Evolutionary conservation across 2,888 invertebrate species (phyloP).

Genomic region (Siphlonurus alternatus): DNA sequence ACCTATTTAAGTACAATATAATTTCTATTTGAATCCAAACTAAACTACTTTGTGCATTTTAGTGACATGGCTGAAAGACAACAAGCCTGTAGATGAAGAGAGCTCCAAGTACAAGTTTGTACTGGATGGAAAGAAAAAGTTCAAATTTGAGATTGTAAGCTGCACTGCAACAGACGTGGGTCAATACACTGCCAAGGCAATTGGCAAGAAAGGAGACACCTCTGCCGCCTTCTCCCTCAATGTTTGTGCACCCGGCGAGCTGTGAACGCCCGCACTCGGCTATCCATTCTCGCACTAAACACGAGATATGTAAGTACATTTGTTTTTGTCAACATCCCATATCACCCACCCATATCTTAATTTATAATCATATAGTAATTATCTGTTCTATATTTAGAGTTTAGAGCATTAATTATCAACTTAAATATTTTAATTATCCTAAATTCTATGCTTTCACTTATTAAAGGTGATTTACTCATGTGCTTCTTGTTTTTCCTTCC

Average conservation of each 20-base stretch:
- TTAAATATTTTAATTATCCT: too few species aligned
- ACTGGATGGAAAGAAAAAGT: constrained; percentile 62
- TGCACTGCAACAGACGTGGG: constrained; percentile 64
- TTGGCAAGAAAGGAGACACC: constrained; percentile 71
- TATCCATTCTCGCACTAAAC: too few species aligned
- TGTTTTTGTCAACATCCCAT: too few species aligned
- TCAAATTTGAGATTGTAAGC: constrained; percentile 58
- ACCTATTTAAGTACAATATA: too few species aligned
- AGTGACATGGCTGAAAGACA: constrained; percentile 79
- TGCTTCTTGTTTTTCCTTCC: background rate
- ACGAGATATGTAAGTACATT: too few species aligned
- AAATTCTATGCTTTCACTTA: background rate
- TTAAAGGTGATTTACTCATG: background rate
- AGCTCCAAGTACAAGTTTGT: constrained; percentile 63
- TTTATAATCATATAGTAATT: too few species aligned
- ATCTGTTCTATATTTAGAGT: too few species aligned
- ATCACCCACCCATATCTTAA: too few species aligned
- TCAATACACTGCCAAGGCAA: constrained; percentile 73
- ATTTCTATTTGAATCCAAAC: background rate
- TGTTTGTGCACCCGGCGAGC: constrained; percentile 39
- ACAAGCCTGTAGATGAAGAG: constrained; percentile 68
- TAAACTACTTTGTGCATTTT: constrained; percentile 1
- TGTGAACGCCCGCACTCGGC: background rate
- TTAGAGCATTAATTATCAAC: too few species aligned
- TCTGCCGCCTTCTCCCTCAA: constrained; percentile 76